Base-by-base conservation (phyloP, 30 jellyfish, hydroid and myxozoan genomes). In the Turritopsis rubra region DNA sequence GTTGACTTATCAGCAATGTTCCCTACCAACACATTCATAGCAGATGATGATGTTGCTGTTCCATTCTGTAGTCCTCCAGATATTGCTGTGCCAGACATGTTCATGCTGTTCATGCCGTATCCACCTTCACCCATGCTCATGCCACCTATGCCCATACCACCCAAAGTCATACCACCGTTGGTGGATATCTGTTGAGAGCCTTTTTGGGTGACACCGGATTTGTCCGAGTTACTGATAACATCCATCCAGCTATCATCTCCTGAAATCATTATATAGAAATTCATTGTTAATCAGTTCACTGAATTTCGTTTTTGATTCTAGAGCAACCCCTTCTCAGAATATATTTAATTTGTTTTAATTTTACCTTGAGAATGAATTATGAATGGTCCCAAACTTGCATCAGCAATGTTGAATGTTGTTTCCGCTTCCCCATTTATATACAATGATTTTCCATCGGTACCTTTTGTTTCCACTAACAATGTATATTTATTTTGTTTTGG, bases 341-440 rank as follows among this genome's bases (percentile, higher is more conserved):
- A n/a, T n/a, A n/a, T n/a, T n/a, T n/a, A n/a, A n/a, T n/a, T n/a
- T n/a, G n/a, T n/a, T n/a, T n/a, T n/a, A n/a, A n/a, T n/a, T n/a
- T n/a, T n/a, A n/a, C n/a, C n/a, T n/a, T n/a, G n/a, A n/a, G n/a
- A n/a, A n/a, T n/a, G n/a, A n/a, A n/a, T n/a, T n/a, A n/a, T n/a
- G n/a, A n/a, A n/a, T n/a, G n/a, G n/a, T n/a, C n/a, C n/a, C n/a
- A n/a, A n/a, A n/a, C n/a, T n/a, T n/a, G n/a, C n/a, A n/a, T 25
- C 79, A 20, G 84, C 21, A 18, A 17, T 79, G 26, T 78, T 25
- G 20, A 27, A 18, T 18, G 84, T 31, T n/a, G 16, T 21, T 21
- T 25, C 19, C 30, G 17, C 78, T 75, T 75, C 23, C 19, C 84
- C 84, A 27, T 75, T 30, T 21, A 75, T 75, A 21, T 75, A 17